Conservation (phyloP, 2,797 vertebrate species). For the Sebastes minor region DNA sequence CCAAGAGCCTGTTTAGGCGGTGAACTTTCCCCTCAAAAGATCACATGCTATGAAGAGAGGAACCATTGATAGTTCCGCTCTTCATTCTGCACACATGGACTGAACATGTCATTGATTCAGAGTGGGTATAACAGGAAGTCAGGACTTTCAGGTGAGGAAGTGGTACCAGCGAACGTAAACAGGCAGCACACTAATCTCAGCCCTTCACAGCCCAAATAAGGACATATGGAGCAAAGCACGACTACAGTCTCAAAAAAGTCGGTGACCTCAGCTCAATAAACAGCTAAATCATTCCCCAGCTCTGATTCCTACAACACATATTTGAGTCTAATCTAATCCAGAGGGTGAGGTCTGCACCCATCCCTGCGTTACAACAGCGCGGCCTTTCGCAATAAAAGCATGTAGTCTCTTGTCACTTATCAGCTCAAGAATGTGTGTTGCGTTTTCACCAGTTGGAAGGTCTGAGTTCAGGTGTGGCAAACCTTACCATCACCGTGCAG, state of each 20-base stretch:
- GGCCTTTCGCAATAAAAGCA: slow-evolving; percentile 54
- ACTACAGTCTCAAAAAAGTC: slow-evolving; percentile 60
- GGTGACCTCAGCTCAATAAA: slow-evolving; percentile 79
- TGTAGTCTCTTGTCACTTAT: slow-evolving; percentile 27
- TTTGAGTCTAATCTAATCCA: slow-evolving; percentile 77
- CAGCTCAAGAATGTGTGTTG: slow-evolving; percentile 20
- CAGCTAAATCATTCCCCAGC: slow-evolving; percentile 72
- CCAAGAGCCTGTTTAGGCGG: not conserved
- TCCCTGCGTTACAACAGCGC: slow-evolving; percentile 45
- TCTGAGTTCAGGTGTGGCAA: slow-evolving; percentile 10
- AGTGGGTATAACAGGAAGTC: slow-evolving; percentile 40
- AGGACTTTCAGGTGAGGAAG: slow-evolving; percentile 61
- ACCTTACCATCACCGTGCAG: slow-evolving; percentile 94
- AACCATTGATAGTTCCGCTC: slow-evolving; percentile 21
- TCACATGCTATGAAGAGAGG: slow-evolving; percentile 17
- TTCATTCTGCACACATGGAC: slow-evolving; percentile 29
- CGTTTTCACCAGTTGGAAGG: not conserved
- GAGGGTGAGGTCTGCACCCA: slow-evolving; percentile 66
- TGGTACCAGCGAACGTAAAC: slow-evolving; percentile 14
- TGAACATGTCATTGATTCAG: slow-evolving; percentile 24
- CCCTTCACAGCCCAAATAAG: slow-evolving; percentile 71
- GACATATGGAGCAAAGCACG: slow-evolving; percentile 52
- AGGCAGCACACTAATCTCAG: slow-evolving; percentile 24
- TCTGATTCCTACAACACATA: slow-evolving; percentile 74
- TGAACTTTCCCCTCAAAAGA: slow-evolving; percentile 6